Base-by-base conservation (phyloP, 2,888 invertebrate genomes). In the Eremobia ochroleuca region DNA sequence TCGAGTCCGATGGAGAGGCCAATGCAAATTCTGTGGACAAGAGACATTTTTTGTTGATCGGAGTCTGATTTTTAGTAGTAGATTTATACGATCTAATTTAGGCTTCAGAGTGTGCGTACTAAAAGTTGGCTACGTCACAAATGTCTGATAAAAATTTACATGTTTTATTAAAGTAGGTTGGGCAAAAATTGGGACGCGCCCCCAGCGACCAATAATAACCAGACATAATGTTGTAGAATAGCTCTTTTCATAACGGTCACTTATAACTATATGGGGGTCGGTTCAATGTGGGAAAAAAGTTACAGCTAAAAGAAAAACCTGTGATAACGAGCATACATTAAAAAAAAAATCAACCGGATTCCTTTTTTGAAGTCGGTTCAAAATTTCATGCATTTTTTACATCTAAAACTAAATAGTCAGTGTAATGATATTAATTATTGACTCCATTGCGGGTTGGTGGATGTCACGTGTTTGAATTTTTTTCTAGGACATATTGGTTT, bases 1-100 rank as follows among this genome's bases (percentile, higher is more conserved):
- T 97, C 31, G 97, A 97, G 91, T 99, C 99, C 6, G 98, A 98
- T 4, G 98, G 98, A 4, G 98, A 91, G 3, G 98, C 98, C 96
- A 98, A 98, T 89, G 98, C 98, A 94, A 99, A 99, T 94, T 99
- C 99, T 98, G 88, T n/a, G 4, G 43, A 64, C 2, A 40, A 34
- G 6, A 49, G 0, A 4, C 8, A 72, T 5, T 25, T 2, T 13
- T 25, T 49, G 9, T 37, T 46, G 18, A 3, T 34, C 8, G 25
- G 4, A 4, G 0, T 34, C 59, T 9, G 21, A 21, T 9, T 59
- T 21, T 3, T 59, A 21, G 58, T 9, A 55, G 9, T 34, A 31
- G 1, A 31, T 61, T 37, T 61, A 61, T 34, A 13, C 25, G 13
- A 59, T 34, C 25, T 25, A 18, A 8, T 37, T 64, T 37, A 18